These are phyloP conservation scores for Scaptomyza cyrtandrae DNA, from an alignment of 2,888 invertebrate genomes.

Conservation along the genomic window DNA sequence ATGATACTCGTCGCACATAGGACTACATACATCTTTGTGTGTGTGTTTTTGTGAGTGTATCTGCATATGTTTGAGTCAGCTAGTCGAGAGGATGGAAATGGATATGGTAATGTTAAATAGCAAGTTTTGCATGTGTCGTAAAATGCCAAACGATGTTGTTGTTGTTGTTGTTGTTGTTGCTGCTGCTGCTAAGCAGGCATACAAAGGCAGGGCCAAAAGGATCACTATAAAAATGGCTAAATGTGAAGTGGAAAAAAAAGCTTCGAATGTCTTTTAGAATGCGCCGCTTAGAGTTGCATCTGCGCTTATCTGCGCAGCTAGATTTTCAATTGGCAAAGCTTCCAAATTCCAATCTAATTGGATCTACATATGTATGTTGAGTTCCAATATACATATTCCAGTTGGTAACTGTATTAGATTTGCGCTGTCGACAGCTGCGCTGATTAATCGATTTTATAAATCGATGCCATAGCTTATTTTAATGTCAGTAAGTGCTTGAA, in stretches of 20 bases:
- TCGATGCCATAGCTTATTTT: conserved; percentile 24
- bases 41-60: background rate
- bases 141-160: conserved; percentile 45
- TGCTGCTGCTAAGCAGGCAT: conserved; percentile 16
- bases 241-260: conserved; percentile 1
- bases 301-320: conserved; percentile 26
- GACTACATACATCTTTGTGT: background rate
- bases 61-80: conserved; percentile 41
- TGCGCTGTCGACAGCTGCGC: conserved; percentile 27
- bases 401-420: conserved; percentile 20
- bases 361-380: conserved; percentile 1
- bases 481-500: conserved; percentile 13
- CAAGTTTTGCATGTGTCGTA: conserved; percentile 59
- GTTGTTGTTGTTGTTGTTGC: background rate
- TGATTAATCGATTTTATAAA: conserved; percentile 46
- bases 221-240: conserved; percentile 46
- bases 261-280: conserved; percentile 27
- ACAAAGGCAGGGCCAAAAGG: conserved; percentile 53
- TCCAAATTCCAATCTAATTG: conserved; percentile 30
- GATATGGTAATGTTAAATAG: conserved; percentile 73
- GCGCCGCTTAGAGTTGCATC: conserved; percentile 16
- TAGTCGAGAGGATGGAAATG: conserved; percentile 50
- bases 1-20: conserved; percentile 60
- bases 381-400: conserved; percentile 1
- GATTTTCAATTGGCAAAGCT: conserved; percentile 29